Base-by-base conservation (phyloP, 2,888 invertebrate genomes). In the Sphaerophoria taeniata region DNA sequence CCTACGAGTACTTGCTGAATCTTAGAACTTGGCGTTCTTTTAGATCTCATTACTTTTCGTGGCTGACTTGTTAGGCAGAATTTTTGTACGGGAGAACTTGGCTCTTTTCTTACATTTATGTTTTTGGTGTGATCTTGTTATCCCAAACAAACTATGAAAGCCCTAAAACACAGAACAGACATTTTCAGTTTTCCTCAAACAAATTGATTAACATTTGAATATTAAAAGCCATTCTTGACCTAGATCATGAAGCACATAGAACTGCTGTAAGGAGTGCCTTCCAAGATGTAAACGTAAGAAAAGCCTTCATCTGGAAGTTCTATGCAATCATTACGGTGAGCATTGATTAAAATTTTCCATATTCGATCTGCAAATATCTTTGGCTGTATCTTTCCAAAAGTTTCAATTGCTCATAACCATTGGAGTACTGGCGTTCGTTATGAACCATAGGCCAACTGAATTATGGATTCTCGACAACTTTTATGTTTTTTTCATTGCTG, bases 331-430 rank as follows among this genome's bases (percentile, higher is more conserved):
- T 92, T 81, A 90, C 90, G 90, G 91, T 92, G 87, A 88, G 88
- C 34, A 49, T 47, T 34, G 47, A 65, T 34, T 6, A 49, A 5
- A 60, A 60, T 4, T 6, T 31, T 4, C 45, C n/a, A 12, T 11
- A 14, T 12, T 7, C 11, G 31, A 33, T 14, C 49, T 1, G 43
- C 14, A 4, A 14, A 33, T 12, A 24, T 24, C 24, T 2, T 6
- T 9, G 5, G 33, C 36, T 71, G 33, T 16, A 45, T 81, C 80
- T 80, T 93, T 93, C 0, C 92, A 74, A 0, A 51, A 97, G 95
- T 93, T 94, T 53, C 98, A 98, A 92, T 93, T 98, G 53, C 89
- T 95, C 6, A 94, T 98, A 67, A 97, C 98, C 0, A 92, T 96
- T 88, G 93, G 93, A 1, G 94, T 97, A 91, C 96, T 98, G 82